These are phyloP conservation scores for Aphelenchoides fujianensis DNA, from an alignment of 1,140 invertebrate species.

Conservation along the genomic window DNA sequence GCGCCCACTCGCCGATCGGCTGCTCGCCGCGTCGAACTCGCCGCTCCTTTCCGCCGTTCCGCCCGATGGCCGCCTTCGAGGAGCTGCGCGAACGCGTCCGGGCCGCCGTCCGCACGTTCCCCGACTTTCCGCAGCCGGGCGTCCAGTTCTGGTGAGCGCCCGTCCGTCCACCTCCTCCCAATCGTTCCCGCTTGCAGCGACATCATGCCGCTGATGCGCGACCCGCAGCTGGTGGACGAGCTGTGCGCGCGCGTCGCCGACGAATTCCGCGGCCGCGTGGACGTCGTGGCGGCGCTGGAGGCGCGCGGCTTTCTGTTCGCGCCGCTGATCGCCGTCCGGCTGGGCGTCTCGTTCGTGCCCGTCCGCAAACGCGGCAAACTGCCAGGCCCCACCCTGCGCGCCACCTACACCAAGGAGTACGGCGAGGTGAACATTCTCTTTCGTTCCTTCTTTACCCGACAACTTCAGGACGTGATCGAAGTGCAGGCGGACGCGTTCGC, in stretches of 20 bases:
- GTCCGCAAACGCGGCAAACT: conserved; percentile 91
- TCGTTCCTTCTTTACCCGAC: conserved; percentile 16
- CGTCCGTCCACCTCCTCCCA: conserved; percentile 8
- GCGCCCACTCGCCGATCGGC: too few species aligned
- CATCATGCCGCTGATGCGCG: conserved; percentile 79
- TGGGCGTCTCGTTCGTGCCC: conserved; percentile 81
- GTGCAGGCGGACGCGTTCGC: conserved; percentile 74
- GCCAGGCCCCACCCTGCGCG: conserved; percentile 74
- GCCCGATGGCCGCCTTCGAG: not conserved
- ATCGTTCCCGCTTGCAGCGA: conserved; percentile 70
- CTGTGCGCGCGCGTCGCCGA: conserved; percentile 74
- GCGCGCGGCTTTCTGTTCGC: conserved; percentile 85
- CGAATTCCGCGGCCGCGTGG: conserved; percentile 67
- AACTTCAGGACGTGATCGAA: conserved; percentile 77
- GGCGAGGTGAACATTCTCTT: too few species aligned
- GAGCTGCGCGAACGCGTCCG: not conserved
- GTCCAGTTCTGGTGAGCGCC: conserved; percentile 72
- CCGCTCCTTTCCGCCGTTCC: too few species aligned
- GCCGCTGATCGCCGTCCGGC: conserved; percentile 75
- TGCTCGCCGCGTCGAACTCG: too few species aligned
- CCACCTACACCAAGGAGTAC: conserved; percentile 81
- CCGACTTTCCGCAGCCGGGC: conserved; percentile 77
- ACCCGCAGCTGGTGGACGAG: conserved; percentile 72
- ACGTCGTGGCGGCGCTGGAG: conserved; percentile 82
- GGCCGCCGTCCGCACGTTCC: conserved; percentile 34